Conservation (phyloP, 2,888 invertebrate species). For the Aelia acuminata region DNA sequence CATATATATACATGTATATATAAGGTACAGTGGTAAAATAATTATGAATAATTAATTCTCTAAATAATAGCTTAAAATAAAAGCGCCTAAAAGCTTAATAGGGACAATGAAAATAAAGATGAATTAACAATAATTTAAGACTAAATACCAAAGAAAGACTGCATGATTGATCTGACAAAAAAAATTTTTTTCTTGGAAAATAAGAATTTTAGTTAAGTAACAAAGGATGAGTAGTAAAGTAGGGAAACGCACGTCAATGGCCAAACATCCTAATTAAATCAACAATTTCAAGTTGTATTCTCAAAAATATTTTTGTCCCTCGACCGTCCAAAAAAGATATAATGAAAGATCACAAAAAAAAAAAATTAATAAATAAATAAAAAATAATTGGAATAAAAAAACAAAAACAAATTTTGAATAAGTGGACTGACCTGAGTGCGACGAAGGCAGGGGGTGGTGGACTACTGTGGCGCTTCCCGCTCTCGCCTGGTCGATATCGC, state of each 20-base stretch:
- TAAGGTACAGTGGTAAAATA: too few species aligned
- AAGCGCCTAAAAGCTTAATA: too few species aligned
- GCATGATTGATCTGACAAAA: too few species aligned
- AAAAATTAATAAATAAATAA: background rate
- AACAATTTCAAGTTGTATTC: background rate
- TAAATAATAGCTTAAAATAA: too few species aligned
- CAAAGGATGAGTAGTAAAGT: background rate
- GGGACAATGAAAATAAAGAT: too few species aligned
- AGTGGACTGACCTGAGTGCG: constrained; percentile 47
- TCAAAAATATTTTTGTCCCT: background rate
- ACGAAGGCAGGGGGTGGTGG: constrained; percentile 10
- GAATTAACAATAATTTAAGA: too few species aligned
- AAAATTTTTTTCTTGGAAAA: too few species aligned
- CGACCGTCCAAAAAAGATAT: background rate
- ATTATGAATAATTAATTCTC: too few species aligned
- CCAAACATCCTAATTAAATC: background rate
- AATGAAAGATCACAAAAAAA: background rate
- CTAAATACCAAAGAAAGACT: too few species aligned
- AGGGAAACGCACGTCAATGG: background rate
- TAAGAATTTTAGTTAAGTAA: background rate
- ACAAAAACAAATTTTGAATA: background rate
- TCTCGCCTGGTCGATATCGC: constrained; percentile 38
- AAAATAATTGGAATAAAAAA: too few species aligned
- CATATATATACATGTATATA: too few species aligned
- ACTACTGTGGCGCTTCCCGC: constrained; percentile 7